A percentile compares a stretch with the other conserved stretches of the same genome.
These are phyloP conservation scores for Neodiprion virginianus DNA, from an alignment of 1,140 invertebrate species.

Conservation along the genomic window DNA sequence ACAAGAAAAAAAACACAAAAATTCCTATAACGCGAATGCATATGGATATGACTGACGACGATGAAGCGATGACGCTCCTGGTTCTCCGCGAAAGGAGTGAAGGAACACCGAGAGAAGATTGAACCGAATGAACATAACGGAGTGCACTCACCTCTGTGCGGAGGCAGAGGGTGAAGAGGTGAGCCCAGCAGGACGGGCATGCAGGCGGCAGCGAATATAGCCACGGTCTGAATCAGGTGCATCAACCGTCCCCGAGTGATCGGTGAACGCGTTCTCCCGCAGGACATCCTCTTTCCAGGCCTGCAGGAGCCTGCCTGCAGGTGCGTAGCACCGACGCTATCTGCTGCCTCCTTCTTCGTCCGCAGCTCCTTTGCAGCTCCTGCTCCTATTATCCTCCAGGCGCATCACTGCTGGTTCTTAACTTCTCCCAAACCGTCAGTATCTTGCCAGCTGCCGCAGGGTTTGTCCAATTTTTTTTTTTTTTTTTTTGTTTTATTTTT, in stretches of 20 bases:
- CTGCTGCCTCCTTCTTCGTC: constrained; percentile 29
- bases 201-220: constrained; percentile 9
- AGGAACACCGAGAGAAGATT: no score
- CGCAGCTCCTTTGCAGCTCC: constrained; percentile 33
- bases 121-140: no score
- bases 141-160: constrained; percentile 42
- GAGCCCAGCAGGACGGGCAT: constrained; percentile 37
- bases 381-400: constrained; percentile 27
- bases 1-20: no score
- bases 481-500: no score
- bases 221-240: constrained; percentile 21
- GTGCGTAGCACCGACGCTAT: constrained; percentile 32
- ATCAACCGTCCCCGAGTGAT: constrained; percentile 30
- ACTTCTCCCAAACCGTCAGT: no score
- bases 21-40: no score
- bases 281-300: constrained; percentile 37
- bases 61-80: no score
- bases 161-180: constrained; percentile 42
- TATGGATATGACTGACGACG: no score
- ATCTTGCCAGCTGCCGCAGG: no score
- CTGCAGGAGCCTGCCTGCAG: constrained; percentile 35
- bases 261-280: constrained; percentile 28
- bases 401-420: constrained; percentile 32
- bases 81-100: no score
- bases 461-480: no score